These are phyloP conservation scores for Tupaia tana DNA, from an alignment of 2,113 vertebrate genomes.

Conservation along the genomic window DNA sequence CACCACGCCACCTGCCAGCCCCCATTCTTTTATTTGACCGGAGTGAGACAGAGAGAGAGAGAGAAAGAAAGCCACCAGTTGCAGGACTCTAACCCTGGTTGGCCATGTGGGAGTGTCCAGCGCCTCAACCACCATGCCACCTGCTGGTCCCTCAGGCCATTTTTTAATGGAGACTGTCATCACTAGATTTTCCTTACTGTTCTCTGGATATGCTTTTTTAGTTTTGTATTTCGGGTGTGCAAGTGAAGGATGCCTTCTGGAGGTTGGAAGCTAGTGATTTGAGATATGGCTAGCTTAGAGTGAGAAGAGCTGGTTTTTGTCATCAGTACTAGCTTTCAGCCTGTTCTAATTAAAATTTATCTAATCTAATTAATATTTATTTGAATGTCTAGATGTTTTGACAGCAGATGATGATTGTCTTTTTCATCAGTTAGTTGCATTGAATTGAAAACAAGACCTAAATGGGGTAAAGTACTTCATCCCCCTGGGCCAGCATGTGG, in stretches of 20 bases:
- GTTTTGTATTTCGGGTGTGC: neutral
- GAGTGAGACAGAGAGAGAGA: too few species aligned
- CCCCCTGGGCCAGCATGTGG: too few species aligned
- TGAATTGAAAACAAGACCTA: constrained; percentile 12
- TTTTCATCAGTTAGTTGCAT: neutral
- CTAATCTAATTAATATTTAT: constrained; percentile 24
- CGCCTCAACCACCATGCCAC: too few species aligned
- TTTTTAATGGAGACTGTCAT: constrained; percentile 45
- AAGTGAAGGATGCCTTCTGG: neutral
- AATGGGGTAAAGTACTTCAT: neutral
- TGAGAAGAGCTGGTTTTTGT: neutral
- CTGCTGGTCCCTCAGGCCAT: neutral
- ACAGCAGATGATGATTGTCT: neutral
- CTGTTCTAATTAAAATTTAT: constrained; percentile 30
- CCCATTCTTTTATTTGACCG: too few species aligned
- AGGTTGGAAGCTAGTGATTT: neutral
- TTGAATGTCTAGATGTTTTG: constrained; percentile 25
- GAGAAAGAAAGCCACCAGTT: too few species aligned
- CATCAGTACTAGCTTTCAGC: neutral
- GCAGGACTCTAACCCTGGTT: too few species aligned
- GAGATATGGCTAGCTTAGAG: neutral
- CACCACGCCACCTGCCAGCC: too few species aligned
- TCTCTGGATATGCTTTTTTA: constrained; percentile 35
- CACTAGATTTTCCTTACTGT: constrained; percentile 39
- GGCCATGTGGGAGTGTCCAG: too few species aligned